These are phyloP conservation scores for Brachyalestes nurse DNA, from an alignment of 2,797 vertebrate species.

Conservation along the genomic window DNA sequence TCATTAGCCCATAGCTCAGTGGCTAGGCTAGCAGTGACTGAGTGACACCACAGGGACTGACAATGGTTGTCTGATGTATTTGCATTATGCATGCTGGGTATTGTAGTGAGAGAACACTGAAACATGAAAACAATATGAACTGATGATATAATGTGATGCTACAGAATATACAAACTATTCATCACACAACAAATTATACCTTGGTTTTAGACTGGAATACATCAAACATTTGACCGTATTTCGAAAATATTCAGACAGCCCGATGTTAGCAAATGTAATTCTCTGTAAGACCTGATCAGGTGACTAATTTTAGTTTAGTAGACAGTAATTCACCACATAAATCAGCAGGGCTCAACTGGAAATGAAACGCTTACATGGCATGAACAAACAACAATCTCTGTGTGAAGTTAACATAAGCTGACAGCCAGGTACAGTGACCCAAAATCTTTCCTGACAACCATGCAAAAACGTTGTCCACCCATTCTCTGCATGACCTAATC, in stretches of 20 bases:
- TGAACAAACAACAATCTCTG: slow-evolving; percentile 15
- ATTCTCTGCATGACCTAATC: slow-evolving; percentile 30
- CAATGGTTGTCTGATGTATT: no score
- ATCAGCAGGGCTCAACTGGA: neutral
- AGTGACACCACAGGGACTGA: no score
- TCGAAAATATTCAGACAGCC: neutral
- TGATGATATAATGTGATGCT: no score
- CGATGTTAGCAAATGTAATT: neutral
- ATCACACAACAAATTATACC: no score
- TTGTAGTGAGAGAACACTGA: no score
- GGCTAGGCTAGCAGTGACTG: no score
- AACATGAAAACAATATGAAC: no score
- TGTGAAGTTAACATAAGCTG: slow-evolving; percentile 33
- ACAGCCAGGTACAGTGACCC: slow-evolving; percentile 2
- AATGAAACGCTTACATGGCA: neutral
- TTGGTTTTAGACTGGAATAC: no score
- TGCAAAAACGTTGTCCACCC: slow-evolving; percentile 12
- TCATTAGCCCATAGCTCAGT: no score
- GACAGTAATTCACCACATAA: neutral
- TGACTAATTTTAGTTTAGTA: neutral
- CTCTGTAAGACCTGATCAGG: neutral
- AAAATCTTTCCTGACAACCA: slow-evolving; percentile 33
- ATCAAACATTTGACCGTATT: no score
- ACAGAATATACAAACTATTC: no score
- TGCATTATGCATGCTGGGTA: no score